Percentiles rank a stretch among this genome's conserved stretches.
These are phyloP conservation scores for Cryptotermes secundus DNA, from an alignment of 1,140 invertebrate species.

Conservation along the genomic window DNA sequence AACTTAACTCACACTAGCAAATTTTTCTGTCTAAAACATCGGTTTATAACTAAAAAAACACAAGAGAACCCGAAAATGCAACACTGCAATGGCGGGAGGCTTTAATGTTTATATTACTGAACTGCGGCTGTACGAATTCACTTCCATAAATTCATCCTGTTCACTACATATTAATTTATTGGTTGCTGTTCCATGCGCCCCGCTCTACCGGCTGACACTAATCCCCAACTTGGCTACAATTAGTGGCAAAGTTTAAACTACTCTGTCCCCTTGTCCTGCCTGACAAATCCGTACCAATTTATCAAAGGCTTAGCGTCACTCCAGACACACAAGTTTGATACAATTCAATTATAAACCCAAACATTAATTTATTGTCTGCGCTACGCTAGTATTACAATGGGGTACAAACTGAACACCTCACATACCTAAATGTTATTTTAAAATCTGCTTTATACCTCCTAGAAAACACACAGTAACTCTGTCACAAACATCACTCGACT, in stretches of 20 bases:
- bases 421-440: too few relatives aligned
- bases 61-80: too few relatives aligned
- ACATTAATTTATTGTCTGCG: not conserved
- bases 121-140: not conserved
- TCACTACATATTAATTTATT: not conserved
- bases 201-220: not conserved
- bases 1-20: too few relatives aligned
- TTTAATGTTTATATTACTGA: not conserved
- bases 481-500: too few relatives aligned
- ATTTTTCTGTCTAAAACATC: too few relatives aligned
- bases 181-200: not conserved
- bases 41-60: too few relatives aligned
- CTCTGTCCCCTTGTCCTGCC: not conserved
- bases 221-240: not conserved
- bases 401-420: too few relatives aligned
- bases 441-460: too few relatives aligned
- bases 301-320: slow-evolving; percentile 11
- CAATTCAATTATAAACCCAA: not conserved
- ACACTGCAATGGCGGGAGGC: too few relatives aligned
- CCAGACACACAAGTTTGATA: not conserved
- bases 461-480: too few relatives aligned
- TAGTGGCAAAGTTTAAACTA: slow-evolving; percentile 17
- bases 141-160: not conserved
- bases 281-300: slow-evolving; percentile 5
- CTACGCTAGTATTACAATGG: not conserved